These are phyloP conservation scores for Heliothis peltigera DNA, from an alignment of 2,888 invertebrate genomes.

Conservation along the genomic window DNA sequence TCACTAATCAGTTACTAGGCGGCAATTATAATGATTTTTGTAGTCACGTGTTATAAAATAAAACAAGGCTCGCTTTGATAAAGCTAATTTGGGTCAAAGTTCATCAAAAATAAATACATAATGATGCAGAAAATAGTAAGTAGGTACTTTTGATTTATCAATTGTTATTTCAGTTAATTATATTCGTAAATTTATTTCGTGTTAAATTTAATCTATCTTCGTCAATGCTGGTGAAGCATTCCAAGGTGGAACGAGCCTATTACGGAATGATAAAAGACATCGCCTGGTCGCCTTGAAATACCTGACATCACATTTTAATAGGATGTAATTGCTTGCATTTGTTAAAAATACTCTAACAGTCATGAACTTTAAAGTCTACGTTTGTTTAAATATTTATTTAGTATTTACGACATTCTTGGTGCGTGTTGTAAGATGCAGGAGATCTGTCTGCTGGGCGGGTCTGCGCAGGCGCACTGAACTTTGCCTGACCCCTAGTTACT, in stretches of 20 bases:
- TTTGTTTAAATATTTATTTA: conserved; percentile 54
- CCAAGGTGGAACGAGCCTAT: conserved; percentile 1
- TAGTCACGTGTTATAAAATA: conserved; percentile 29
- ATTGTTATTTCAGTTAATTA: conserved; percentile 19
- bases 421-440: conserved; percentile 66
- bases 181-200: conserved; percentile 2
- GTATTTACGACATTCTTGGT: conserved; percentile 62
- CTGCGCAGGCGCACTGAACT: conserved; percentile 73
- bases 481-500: conserved; percentile 74
- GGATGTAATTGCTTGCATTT: conserved; percentile 16
- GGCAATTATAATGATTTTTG: conserved; percentile 31
- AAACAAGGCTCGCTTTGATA: conserved; percentile 18
- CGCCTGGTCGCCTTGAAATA: conserved; percentile 25
- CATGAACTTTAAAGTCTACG: conserved; percentile 20
- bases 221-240: background rate
- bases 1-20: conserved; percentile 45
- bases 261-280: conserved; percentile 12
- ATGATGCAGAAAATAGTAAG: conserved; percentile 3
- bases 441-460: conserved; percentile 61
- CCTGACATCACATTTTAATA: conserved; percentile 9
- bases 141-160: conserved; percentile 10
- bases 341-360: conserved; percentile 26
- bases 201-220: background rate
- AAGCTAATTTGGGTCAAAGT: conserved; percentile 38
- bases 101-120: conserved; percentile 14